Evolutionary conservation across 2,888 invertebrate species (phyloP), one percentile per base, ranked within the genome.

Genomic region (Conchocele bisecta): DNA sequence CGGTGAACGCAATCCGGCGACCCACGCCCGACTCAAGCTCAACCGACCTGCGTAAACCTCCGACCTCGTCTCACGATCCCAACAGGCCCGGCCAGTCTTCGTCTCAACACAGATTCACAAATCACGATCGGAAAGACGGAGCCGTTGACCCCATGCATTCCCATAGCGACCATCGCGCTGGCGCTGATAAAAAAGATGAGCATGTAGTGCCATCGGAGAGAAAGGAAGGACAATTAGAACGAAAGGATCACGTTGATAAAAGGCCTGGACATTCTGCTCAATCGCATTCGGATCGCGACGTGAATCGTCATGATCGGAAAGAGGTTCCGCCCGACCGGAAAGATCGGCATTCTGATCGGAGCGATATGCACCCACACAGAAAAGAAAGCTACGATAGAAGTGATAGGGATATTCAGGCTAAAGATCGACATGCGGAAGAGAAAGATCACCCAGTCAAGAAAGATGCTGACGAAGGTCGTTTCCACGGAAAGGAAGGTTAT

Each of bases 61-160:
- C 29, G 20, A 33, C 54, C 26, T 17, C 66, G 20, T 48, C 65
- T n/a, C 44, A 58, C 13, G 51, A 51, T n/a, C 31, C 63, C 2
- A 22, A 61, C 35, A 44, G 44, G 35, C 57, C 61, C 57, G 51
- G 67, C 26, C 28, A 65, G 22, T 64, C 73, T 33, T 61, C 63
- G 35, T 51, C 59, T 44, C 72, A 66, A 39, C 75, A 73, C 65
- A 75, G 69, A 73, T 53, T 57, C 37, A 50, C 57, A 5, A 75
- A 70, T 39, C 79, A 75, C 65, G 75, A 66, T 37, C 75, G 70
- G 50, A 61, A 60, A 59, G 57, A 58, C 26, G 33, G 29, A 2
- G 42, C 39, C 17, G 56, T 57, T 37, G 29, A 17, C 2, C 20
- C n/a, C 11, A 50, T 57, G 24, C 48, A 51, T 26, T 46, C 48